Evolutionary conservation across 1,140 invertebrate species (phyloP).

Genomic region (Drosophila mojavensis): DNA sequence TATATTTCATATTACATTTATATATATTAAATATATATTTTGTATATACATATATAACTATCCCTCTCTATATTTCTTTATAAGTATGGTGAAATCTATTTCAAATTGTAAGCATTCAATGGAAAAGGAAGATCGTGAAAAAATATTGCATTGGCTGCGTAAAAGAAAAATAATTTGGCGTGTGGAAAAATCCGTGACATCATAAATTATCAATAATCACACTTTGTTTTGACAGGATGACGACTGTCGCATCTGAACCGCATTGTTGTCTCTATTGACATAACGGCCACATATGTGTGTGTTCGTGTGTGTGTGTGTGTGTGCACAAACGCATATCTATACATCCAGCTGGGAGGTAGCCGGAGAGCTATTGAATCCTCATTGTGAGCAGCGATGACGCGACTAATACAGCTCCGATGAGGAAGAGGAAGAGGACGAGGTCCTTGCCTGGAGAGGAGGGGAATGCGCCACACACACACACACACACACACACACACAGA

Average conservation of each 20-base stretch:
- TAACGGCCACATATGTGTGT: slow-evolving; percentile 27
- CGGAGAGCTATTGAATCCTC: slow-evolving; percentile 61
- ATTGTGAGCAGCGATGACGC: slow-evolving; percentile 75
- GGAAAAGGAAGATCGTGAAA: slow-evolving; percentile 17
- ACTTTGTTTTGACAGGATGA: slow-evolving; percentile 83
- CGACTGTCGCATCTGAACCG: slow-evolving; percentile 71
- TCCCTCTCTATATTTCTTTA: background rate
- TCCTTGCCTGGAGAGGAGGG: slow-evolving; percentile 3
- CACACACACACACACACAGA: slow-evolving; percentile 31
- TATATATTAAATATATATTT: too few relatives aligned
- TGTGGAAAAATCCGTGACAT: slow-evolving; percentile 76
- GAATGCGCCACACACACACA: slow-evolving; percentile 37
- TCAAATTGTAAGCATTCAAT: slow-evolving; percentile 10
- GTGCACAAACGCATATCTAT: slow-evolving; percentile 44
- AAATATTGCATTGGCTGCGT: slow-evolving; percentile 32
- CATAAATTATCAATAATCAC: slow-evolving; percentile 84
- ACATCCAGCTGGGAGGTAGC: slow-evolving; percentile 46
- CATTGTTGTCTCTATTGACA: slow-evolving; percentile 71
- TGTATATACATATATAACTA: too few relatives aligned
- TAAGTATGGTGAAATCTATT: background rate
- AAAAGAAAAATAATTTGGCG: slow-evolving; percentile 66
- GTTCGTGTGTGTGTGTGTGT: background rate
- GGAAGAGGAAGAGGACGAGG: slow-evolving; percentile 21
- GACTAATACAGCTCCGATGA: slow-evolving; percentile 57
- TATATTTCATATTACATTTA: too few relatives aligned